Evolutionary conservation across 2,113 vertebrate genomes (phyloP).

Genomic region (Cochlearius cochlearius): DNA sequence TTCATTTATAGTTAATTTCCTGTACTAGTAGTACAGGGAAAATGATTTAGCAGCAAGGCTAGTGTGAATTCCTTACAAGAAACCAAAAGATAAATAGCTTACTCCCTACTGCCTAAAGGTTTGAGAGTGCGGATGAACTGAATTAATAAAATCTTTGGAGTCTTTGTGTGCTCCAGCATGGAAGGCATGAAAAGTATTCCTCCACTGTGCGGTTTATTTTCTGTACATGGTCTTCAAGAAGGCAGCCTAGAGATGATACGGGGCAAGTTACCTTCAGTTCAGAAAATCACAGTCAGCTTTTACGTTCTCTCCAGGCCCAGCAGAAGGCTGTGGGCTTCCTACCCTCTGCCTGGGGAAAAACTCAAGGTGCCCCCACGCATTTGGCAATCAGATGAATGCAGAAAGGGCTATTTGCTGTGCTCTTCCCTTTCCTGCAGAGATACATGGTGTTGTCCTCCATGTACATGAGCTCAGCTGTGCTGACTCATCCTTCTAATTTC

Average conservation of each 20-base stretch:
- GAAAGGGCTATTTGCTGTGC: background rate
- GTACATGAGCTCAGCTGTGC: background rate
- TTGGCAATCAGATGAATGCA: background rate
- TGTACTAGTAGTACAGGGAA: constrained; percentile 67
- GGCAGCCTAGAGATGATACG: background rate
- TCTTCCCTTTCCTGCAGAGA: background rate
- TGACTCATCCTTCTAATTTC: background rate
- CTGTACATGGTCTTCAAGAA: background rate
- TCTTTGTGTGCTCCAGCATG: constrained; percentile 22
- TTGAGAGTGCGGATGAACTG: constrained; percentile 10
- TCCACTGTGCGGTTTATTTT: constrained; percentile 15
- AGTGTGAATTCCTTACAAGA: constrained; percentile 69
- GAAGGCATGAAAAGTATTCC: constrained; percentile 35
- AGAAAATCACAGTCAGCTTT: background rate
- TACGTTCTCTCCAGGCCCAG: background rate
- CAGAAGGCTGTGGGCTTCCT: background rate
- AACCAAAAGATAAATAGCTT: constrained; percentile 66
- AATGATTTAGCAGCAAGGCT: constrained; percentile 62
- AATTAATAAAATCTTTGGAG: constrained; percentile 60
- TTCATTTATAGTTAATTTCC: constrained; percentile 76
- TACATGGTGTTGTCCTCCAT: fast-evolving
- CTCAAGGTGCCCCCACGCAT: background rate
- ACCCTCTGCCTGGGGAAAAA: background rate
- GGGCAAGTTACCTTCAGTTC: background rate
- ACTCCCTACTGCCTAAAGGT: constrained; percentile 58